Percentiles rank a stretch among this genome's conserved stretches.
Conservation (phyloP, 2,797 vertebrate species). For the Squalus acanthias region DNA sequence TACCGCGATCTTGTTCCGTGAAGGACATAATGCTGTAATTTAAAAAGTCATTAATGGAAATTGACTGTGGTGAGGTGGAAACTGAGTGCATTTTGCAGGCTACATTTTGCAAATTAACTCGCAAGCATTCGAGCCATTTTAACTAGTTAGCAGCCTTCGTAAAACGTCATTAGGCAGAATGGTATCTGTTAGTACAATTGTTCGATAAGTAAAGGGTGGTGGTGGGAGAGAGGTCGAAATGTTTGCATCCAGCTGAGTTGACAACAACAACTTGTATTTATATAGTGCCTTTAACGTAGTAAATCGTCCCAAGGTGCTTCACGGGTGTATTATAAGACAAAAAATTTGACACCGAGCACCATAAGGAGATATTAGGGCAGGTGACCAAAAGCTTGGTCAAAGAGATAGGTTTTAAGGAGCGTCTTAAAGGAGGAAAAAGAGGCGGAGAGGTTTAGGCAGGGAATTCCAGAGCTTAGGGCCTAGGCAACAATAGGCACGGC, state of each 20-base stretch:
- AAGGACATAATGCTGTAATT: constrained; percentile 16
- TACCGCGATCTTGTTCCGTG: not conserved
- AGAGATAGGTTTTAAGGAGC: no score
- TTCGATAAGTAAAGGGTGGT: not conserved
- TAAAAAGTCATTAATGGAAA: constrained; percentile 18
- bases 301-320: no score
- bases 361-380: no score
- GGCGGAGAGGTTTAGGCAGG: no score
- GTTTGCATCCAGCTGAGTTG: not conserved
- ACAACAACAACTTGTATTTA: not conserved
- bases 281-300: no score
- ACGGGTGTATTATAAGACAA: no score
- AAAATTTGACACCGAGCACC: no score
- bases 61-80: not conserved
- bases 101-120: not conserved
- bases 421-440: no score
- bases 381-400: no score
- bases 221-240: not conserved
- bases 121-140: not conserved
- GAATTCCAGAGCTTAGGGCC: no score
- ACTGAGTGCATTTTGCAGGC: not conserved
- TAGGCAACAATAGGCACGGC: no score
- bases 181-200: not conserved
- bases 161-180: not conserved
- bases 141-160: not conserved